Evolutionary conservation across 2,797 vertebrate species (phyloP).

Genomic region (Neostethus bicornis): DNA sequence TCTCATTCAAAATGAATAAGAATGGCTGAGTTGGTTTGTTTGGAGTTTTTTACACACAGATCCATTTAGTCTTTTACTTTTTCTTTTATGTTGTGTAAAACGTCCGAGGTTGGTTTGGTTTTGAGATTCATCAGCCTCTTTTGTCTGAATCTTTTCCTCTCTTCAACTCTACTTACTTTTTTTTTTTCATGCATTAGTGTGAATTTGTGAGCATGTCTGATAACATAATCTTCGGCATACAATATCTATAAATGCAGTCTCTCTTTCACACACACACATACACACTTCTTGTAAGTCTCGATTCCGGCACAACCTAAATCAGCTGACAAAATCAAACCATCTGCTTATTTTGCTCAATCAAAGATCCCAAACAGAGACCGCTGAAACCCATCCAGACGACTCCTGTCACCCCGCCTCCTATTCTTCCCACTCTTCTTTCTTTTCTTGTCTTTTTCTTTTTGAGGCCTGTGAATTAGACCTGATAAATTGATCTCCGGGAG

Average conservation of each 20-base stretch:
- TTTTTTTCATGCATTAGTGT: slow-evolving; percentile 5
- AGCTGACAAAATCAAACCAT: slow-evolving; percentile 68
- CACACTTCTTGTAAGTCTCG: slow-evolving; percentile 59
- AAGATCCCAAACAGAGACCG: slow-evolving; percentile 51
- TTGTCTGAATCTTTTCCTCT: neutral
- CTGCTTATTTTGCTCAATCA: slow-evolving; percentile 66
- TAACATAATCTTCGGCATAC: slow-evolving; percentile 16
- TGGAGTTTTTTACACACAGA: no score
- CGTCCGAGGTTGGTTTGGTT: no score
- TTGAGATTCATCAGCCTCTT: no score
- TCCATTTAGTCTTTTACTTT: no score
- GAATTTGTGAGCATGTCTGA: no score
- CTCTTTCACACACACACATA: slow-evolving; percentile 21
- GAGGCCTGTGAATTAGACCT: slow-evolving; percentile 94
- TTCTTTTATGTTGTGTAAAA: no score
- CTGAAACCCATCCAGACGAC: slow-evolving; percentile 49
- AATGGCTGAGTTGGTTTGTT: no score
- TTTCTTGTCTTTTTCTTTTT: slow-evolving; percentile 72
- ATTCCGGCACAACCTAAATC: slow-evolving; percentile 66
- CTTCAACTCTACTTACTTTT: neutral
- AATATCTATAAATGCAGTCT: slow-evolving; percentile 52
- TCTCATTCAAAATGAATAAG: no score
- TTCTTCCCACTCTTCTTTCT: slow-evolving; percentile 15
- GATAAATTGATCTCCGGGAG: slow-evolving; percentile 99
- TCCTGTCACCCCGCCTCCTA: slow-evolving; percentile 7